phyloP scores from a whole-genome alignment of 1,140 invertebrate species.

The Megathymus violae region DNA sequence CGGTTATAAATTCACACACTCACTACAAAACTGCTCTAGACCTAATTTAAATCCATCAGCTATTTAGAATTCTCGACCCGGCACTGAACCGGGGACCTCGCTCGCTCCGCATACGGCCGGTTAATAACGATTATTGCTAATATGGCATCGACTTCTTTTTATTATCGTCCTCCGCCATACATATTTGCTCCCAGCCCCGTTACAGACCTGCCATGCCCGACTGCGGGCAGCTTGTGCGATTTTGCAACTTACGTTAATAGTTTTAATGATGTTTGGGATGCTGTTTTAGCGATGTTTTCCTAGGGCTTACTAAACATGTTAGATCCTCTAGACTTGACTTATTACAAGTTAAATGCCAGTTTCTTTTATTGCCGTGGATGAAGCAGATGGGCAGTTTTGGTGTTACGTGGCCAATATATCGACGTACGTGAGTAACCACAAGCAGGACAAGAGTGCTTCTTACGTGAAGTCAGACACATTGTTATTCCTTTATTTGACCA shows the following conservation, averaged over 20 bases:
- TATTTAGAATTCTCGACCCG: constrained; percentile 33
- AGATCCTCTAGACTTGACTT: constrained; percentile 7
- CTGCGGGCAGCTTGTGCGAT: constrained; percentile 15
- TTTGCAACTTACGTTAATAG: constrained; percentile 25
- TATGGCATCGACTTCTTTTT: constrained; percentile 56
- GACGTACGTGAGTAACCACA: too few species aligned
- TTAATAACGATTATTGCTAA: constrained; percentile 49
- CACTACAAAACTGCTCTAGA: neutral
- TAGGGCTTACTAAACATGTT: constrained; percentile 14
- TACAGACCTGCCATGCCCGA: constrained; percentile 39
- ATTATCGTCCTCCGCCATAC: constrained; percentile 43
- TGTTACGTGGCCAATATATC: too few species aligned
- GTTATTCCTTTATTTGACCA: too few species aligned
- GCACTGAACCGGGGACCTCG: constrained; percentile 33
- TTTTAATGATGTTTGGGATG: neutral
- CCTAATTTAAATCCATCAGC: constrained; percentile 29
- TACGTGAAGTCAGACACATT: too few species aligned
- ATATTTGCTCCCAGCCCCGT: constrained; percentile 50
- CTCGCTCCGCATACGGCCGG: constrained; percentile 39
- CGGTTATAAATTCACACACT: too few species aligned
- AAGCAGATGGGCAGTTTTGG: too few species aligned
- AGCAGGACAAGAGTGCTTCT: too few species aligned
- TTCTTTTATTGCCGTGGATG: neutral
- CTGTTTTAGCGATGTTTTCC: constrained; percentile 3
- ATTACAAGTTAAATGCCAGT: constrained; percentile 1